Base-by-base conservation (phyloP, 1,140 invertebrate genomes). In the Stenopsyche tienmushanensis region DNA sequence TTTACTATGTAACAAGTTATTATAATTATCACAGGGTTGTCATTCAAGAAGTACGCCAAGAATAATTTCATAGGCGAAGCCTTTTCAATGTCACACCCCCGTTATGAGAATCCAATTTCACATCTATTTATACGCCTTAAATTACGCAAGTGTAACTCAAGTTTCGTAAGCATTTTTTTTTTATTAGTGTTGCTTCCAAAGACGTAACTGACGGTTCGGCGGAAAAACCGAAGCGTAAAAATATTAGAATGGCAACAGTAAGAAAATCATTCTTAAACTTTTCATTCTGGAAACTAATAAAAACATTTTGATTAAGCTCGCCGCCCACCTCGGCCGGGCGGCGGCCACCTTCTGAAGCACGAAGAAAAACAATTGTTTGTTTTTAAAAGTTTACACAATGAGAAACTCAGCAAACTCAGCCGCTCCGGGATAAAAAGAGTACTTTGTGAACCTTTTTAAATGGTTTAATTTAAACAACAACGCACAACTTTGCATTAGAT, bases 301-400 rank as follows among this genome's bases (percentile, higher is more conserved):
- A 58, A 58, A 41, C 52, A 34, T 54, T 54, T 54, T 26, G 52
- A 54, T 54, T 54, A 54, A 54, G 52, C 52, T 25, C 24, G 18
- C 23, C 23, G 24, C 18, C 17, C 23, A 52, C 23, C 8, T 8
- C 9, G 49, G 17, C 23, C 23, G 23, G 23, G 49, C 23, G 23
- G 23, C 29, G 17, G 8, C 21, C 3, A 42, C 55, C n/a, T 21
- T 39, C 34, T 15, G 34, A 10, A 21, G 10, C 18, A 8, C 18
- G 39, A 42, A 39, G 26, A 50, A 25, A 62, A 42, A 65, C 63
- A 57, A 64, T 65, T 65, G 63, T 58, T 58, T 60, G 55, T 53
- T 65, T 65, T 65, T 50, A 24, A 65, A 65, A 65, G 55, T 65
- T 65, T 60, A 21, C 55, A 59, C 55, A 60, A 59, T 49, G 25